A percentile compares a stretch with the other conserved stretches of the same genome.
These are phyloP conservation scores for Synergus umbraculus DNA, from an alignment of 2,888 invertebrate species.

Conservation along the genomic window DNA sequence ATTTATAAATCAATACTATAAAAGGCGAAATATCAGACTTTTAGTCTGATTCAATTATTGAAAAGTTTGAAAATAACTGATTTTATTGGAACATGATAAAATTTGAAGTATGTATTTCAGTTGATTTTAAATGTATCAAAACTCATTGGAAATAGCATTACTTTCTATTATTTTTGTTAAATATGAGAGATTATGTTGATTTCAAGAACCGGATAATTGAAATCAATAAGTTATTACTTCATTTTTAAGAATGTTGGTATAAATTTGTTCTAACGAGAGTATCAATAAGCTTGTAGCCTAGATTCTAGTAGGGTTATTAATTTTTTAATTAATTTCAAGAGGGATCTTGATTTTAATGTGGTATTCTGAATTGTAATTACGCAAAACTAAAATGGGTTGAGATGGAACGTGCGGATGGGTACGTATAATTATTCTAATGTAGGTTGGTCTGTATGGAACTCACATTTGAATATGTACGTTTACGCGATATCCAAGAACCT, in stretches of 20 bases:
- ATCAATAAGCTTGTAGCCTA: background rate
- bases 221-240: background rate
- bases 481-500: conserved; percentile 57
- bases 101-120: background rate
- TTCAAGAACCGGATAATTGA: background rate
- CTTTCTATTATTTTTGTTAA: too few relatives aligned
- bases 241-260: background rate
- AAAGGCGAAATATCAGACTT: background rate
- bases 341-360: background rate
- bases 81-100: background rate
- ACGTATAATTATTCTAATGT: conserved; percentile 71
- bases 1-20: too few relatives aligned
- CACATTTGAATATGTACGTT: conserved; percentile 62
- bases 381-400: conserved; percentile 41
- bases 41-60: background rate
- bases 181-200: too few relatives aligned
- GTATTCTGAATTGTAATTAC: conserved; percentile 24
- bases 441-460: conserved; percentile 53
- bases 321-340: background rate
- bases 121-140: background rate
- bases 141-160: background rate
- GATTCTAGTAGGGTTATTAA: background rate
- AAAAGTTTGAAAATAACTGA: background rate
- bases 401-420: conserved; percentile 62
- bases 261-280: background rate